Evolutionary conservation across 2,888 invertebrate species (phyloP).

Genomic region (Archaeoteleia sp.): DNA sequence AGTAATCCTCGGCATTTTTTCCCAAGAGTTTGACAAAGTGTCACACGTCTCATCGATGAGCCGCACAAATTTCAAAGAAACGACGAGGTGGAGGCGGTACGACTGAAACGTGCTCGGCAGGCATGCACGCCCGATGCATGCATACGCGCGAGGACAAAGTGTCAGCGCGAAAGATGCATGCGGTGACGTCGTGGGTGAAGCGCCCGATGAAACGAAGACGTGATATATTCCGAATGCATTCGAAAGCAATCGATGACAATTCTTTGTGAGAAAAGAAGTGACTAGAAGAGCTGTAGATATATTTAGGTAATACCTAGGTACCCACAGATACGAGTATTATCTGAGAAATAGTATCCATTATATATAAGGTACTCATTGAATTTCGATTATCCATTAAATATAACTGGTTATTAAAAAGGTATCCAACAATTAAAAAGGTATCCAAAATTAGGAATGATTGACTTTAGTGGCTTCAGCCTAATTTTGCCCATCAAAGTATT

Average conservation of each 20-base stretch:
- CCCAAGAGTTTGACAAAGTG: constrained; percentile 31
- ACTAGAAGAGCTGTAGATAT: constrained; percentile 16
- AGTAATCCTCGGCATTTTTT: constrained; percentile 35
- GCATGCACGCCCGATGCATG: constrained; percentile 5
- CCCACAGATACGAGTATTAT: too few relatives aligned
- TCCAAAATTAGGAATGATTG: too few relatives aligned
- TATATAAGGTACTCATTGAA: too few relatives aligned
- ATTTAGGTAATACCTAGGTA: too few relatives aligned
- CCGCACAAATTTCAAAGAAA: constrained; percentile 26
- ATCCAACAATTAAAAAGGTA: too few relatives aligned
- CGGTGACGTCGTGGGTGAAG: constrained; percentile 21
- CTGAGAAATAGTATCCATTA: too few relatives aligned
- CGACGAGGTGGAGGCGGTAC: background rate
- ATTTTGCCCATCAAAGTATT: too few relatives aligned
- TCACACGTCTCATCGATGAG: constrained; percentile 35
- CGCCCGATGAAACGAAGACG: constrained; percentile 30
- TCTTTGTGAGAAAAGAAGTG: constrained; percentile 28
- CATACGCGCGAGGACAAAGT: constrained; percentile 25
- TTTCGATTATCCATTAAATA: too few relatives aligned
- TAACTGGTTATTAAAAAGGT: too few relatives aligned
- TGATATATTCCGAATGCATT: constrained; percentile 34
- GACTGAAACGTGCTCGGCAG: constrained; percentile 14
- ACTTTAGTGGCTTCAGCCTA: too few relatives aligned
- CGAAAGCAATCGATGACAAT: constrained; percentile 42
- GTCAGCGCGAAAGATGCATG: constrained; percentile 38